Percentiles rank a stretch among this genome's conserved stretches.
Evolutionary conservation across 2,113 vertebrate species (phyloP).

Genomic region (Chamaetylas fuelleborni): DNA sequence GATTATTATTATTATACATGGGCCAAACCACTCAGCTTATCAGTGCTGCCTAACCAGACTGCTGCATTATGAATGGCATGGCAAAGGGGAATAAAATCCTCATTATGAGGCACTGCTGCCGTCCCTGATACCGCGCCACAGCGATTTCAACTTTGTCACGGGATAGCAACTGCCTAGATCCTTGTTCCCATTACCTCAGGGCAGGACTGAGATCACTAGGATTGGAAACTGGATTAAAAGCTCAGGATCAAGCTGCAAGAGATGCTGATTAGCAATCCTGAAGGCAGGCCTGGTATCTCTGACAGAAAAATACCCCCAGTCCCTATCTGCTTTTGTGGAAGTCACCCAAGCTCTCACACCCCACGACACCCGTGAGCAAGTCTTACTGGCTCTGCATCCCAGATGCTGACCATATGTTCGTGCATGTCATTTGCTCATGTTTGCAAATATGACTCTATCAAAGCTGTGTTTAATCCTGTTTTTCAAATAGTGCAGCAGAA

Average conservation of each 20-base stretch:
- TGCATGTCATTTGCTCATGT: neutral
- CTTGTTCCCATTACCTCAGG: neutral
- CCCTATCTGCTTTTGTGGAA: neutral
- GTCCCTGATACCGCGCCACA: neutral
- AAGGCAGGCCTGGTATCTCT: neutral
- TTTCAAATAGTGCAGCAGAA: conserved; percentile 20
- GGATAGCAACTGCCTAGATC: neutral
- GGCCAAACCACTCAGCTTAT: conserved; percentile 14
- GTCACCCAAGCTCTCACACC: neutral
- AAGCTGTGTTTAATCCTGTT: neutral
- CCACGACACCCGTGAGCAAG: neutral
- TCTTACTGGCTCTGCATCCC: neutral
- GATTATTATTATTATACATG: neutral
- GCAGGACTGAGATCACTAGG: neutral
- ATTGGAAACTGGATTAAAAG: conserved; percentile 50
- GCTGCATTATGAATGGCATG: neutral
- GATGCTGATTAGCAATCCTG: neutral
- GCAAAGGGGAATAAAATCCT: conserved; percentile 50
- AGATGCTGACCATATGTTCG: neutral
- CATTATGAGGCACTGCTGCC: neutral
- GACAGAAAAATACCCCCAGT: neutral
- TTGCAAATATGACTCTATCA: neutral
- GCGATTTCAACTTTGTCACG: neutral
- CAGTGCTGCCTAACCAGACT: conserved; percentile 7
- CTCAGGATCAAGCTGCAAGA: conserved; percentile 9